phyloP scores from a whole-genome alignment of 2,113 vertebrate genomes.

The Podarcis muralis region DNA sequence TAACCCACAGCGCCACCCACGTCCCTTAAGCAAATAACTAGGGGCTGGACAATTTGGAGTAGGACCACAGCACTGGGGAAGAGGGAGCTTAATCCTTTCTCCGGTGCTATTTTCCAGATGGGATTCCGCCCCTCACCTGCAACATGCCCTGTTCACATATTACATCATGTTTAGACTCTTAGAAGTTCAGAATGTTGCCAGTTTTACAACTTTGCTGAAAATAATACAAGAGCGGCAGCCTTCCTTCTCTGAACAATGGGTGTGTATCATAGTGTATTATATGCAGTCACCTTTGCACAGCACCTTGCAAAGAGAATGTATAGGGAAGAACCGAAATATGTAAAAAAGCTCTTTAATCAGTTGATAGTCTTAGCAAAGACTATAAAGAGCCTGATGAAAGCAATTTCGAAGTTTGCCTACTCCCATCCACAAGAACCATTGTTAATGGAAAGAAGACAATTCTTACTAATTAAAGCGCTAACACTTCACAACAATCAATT shows the following conservation, averaged over 20 bases:
- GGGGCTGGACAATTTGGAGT: background rate
- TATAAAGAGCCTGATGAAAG: background rate
- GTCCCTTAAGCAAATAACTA: background rate
- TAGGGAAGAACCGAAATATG: constrained; percentile 3
- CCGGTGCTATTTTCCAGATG: background rate
- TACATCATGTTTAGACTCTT: background rate
- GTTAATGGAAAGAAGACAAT: constrained; percentile 3
- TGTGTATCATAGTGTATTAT: background rate
- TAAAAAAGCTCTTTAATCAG: constrained; percentile 36
- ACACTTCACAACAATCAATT: constrained; percentile 19
- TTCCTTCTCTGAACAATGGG: background rate
- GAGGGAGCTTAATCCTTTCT: background rate
- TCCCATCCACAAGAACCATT: background rate
- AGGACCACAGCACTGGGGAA: background rate
- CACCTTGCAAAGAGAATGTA: background rate
- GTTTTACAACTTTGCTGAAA: background rate
- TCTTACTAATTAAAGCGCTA: constrained; percentile 1
- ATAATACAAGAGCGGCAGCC: background rate
- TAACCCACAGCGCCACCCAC: too few relatives aligned
- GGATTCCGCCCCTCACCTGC: background rate
- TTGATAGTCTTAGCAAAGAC: background rate
- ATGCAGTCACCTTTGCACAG: background rate
- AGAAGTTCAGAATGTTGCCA: background rate
- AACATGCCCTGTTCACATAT: background rate
- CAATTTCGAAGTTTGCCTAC: constrained; percentile 17